phyloP scores from a whole-genome alignment of 2,888 invertebrate species.

The Monochamus alternatus region DNA sequence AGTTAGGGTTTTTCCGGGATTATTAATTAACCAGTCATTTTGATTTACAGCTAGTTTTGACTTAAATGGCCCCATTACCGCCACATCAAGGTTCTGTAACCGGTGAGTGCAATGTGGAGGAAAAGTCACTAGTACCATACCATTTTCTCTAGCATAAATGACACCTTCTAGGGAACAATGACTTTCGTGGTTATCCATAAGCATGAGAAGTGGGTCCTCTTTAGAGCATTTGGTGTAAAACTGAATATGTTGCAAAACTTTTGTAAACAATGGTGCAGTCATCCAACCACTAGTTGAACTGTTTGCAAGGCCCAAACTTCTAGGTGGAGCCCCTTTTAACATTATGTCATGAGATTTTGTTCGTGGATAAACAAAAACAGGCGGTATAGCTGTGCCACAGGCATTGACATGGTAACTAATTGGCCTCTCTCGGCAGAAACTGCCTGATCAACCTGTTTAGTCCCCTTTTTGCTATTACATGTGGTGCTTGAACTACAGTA shows the following conservation, averaged over 20 bases:
- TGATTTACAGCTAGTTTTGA: constrained; percentile 8
- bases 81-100: constrained; percentile 57
- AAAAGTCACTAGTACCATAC: not conserved
- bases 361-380: not conserved
- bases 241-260: not conserved
- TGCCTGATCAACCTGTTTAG: not conserved
- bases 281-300: constrained; percentile 1
- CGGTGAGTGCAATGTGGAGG: constrained; percentile 56
- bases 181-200: constrained; percentile 10
- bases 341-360: not conserved
- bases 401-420: not conserved
- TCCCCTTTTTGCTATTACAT: not conserved
- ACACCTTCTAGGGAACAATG: not conserved
- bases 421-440: not conserved
- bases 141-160: too few relatives aligned
- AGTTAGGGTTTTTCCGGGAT: constrained; percentile 53
- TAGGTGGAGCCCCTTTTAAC: not conserved
- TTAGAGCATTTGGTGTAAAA: too few relatives aligned
- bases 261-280: not conserved
- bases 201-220: not conserved
- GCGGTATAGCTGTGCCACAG: not conserved
- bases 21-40: constrained; percentile 46
- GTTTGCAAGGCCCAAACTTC: not conserved
- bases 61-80: constrained; percentile 40
- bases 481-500: not conserved